Evolutionary conservation across 2,888 invertebrate species (phyloP), one percentile per base, ranked within the genome.

Genomic region (Watsonalla cultraria): DNA sequence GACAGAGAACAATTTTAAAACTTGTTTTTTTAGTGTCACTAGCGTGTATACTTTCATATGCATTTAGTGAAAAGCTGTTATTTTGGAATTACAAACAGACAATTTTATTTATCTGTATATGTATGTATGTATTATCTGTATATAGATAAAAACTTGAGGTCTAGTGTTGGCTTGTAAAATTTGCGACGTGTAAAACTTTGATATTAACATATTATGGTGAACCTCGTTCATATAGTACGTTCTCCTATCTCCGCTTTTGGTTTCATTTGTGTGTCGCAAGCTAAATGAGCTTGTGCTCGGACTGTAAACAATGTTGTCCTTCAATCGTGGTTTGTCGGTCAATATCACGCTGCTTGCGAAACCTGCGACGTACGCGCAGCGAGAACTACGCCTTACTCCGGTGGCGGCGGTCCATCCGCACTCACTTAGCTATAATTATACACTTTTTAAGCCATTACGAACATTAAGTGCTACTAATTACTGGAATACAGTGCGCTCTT

Each of bases 291-390:
- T 67, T 56, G 52, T 53, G 49, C 61, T 68, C 58, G 59, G 60
- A 64, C 62, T 58, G 75, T 78, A 78, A 80, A 80, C 78, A 80
- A 59, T 63, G 59, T 47, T 76, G 83, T 78, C 81, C 84, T 84
- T 77, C 67, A 80, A 82, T 72, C 70, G 66, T 66, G 66, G 70
- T 79, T 82, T 81, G 78, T 82, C 83, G 84, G 86, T 86, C 85
- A 85, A 82, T 82, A 83, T 74, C 80, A 69, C 60, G 60, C 58
- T 56, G 66, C 72, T 84, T 84, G 75, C 78, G 76, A 85, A 84
- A 85, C 59, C 62, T 54, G 54, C 54, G 59, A 72, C 69, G 74
- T 70, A 62, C 65, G 65, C 68, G 57, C 61, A 61, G 57, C 69
- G 66, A 67, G 73, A 78, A 74, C 61, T 68, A 68, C 70, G 70